A percentile compares a stretch with the other conserved stretches of the same genome.
These are phyloP conservation scores for Pundamilia nyererei DNA, from an alignment of 2,113 vertebrate species.

Conservation along the genomic window DNA sequence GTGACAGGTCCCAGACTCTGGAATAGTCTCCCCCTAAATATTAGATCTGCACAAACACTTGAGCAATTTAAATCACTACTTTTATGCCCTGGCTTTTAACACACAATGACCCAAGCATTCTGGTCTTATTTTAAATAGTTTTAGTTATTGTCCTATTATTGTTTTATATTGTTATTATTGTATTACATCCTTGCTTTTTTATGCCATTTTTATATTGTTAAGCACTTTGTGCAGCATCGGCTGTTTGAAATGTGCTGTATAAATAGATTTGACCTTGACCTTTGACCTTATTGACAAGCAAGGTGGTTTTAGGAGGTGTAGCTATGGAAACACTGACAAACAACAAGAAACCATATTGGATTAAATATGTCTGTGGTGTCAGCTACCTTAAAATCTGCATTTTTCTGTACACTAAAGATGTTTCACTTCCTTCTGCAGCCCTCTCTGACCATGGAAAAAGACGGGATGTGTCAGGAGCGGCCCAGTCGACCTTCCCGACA, in stretches of 20 bases:
- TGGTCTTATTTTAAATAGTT: rapidly evolving
- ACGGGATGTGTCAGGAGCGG: slow-evolving; percentile 73
- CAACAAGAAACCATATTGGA: neutral
- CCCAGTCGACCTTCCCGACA: slow-evolving; percentile 63
- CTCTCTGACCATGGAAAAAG: slow-evolving; percentile 81
- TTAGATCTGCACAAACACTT: no score
- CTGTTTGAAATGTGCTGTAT: neutral
- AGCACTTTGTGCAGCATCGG: neutral
- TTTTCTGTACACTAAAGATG: neutral
- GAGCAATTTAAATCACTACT: neutral
- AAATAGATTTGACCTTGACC: neutral
- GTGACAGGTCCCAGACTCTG: no score
- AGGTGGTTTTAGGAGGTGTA: neutral
- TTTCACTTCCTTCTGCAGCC: slow-evolving; percentile 60
- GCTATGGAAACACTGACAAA: neutral
- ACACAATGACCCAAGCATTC: rapidly evolving
- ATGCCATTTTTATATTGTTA: neutral
- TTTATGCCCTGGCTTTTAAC: neutral
- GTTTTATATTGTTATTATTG: neutral
- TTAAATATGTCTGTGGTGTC: neutral
- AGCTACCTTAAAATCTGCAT: neutral
- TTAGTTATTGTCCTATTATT: neutral
- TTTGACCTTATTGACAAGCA: no score
- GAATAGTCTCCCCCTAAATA: no score
- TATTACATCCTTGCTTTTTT: neutral